Percentiles rank a stretch among this genome's conserved stretches.
phyloP scores from a whole-genome alignment of 2,113 vertebrate genomes.

The Lipophrys pholis region DNA sequence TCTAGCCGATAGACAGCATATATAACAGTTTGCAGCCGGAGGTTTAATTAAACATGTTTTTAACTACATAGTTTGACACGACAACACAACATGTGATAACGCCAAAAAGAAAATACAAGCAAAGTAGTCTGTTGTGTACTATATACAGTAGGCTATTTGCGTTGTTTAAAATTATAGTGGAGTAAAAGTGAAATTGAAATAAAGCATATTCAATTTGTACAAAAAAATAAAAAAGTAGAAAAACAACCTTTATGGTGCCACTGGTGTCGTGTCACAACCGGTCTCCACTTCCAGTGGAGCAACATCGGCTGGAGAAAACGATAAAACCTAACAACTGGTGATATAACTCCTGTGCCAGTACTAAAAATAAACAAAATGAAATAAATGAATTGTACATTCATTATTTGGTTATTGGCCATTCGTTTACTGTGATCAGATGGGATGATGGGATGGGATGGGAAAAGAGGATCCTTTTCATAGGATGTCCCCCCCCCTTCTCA shows the following conservation, averaged over 20 bases:
- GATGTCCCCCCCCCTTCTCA: background rate
- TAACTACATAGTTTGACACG: too few species aligned
- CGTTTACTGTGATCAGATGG: too few species aligned
- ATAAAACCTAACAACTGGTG: conserved; percentile 39
- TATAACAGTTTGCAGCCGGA: too few species aligned
- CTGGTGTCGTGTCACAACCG: background rate
- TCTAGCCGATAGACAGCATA: too few species aligned
- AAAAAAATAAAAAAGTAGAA: background rate
- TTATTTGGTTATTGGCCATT: too few species aligned
- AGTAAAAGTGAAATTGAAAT: background rate
- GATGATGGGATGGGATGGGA: too few species aligned
- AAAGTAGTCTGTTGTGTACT: background rate
- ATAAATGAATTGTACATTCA: too few species aligned
- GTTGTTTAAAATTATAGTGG: background rate
- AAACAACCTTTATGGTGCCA: background rate
- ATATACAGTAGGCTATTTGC: background rate
- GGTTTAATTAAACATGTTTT: too few species aligned
- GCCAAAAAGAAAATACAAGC: too few species aligned
- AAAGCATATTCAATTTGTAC: background rate
- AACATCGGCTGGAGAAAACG: conserved; percentile 21
- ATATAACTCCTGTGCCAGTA: conserved; percentile 50
- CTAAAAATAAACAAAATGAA: conserved; percentile 43
- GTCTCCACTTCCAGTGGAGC: conserved; percentile 23
- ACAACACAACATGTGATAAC: too few species aligned
- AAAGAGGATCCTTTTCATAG: too few species aligned